phyloP scores from a whole-genome alignment of 2,888 invertebrate species.

The Hanleya hanleyi region DNA sequence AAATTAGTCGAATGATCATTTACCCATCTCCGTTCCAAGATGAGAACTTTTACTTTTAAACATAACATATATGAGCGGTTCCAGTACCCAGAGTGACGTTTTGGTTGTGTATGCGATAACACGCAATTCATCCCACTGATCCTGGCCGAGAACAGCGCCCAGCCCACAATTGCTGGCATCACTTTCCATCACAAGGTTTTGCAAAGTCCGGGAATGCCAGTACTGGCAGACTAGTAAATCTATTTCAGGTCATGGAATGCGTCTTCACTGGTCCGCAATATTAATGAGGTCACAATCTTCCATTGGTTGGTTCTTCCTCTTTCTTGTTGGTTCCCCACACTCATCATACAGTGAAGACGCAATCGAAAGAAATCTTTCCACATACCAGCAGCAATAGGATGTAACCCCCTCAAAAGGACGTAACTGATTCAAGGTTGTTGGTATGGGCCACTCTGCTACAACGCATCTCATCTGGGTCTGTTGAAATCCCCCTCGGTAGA shows the following conservation, averaged over 20 bases:
- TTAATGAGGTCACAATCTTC: neutral
- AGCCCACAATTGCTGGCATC: slow-evolving; percentile 25
- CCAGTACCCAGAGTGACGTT: slow-evolving; percentile 23
- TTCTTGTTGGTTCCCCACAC: neutral
- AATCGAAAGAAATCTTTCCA: neutral
- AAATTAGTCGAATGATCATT: no score
- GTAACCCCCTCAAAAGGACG: no score
- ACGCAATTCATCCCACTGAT: slow-evolving; percentile 17
- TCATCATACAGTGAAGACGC: neutral
- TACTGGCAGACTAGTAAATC: slow-evolving; percentile 26
- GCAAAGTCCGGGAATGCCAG: slow-evolving; percentile 33
- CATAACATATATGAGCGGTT: slow-evolving; percentile 21
- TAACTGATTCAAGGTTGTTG: no score
- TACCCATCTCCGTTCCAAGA: slow-evolving; percentile 32
- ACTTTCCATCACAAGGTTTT: slow-evolving; percentile 15
- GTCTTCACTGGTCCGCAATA: slow-evolving; percentile 20
- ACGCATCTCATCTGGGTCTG: no score
- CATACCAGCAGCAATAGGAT: neutral
- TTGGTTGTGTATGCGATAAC: slow-evolving; percentile 35
- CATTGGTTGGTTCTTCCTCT: neutral
- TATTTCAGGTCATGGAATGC: slow-evolving; percentile 33
- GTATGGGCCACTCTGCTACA: no score
- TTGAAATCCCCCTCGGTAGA: no score
- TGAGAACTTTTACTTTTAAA: slow-evolving; percentile 21
- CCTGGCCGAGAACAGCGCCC: slow-evolving; percentile 32